Evolutionary conservation across 2,113 vertebrate genomes (phyloP).

Genomic region (Macquaria ambigua): DNA sequence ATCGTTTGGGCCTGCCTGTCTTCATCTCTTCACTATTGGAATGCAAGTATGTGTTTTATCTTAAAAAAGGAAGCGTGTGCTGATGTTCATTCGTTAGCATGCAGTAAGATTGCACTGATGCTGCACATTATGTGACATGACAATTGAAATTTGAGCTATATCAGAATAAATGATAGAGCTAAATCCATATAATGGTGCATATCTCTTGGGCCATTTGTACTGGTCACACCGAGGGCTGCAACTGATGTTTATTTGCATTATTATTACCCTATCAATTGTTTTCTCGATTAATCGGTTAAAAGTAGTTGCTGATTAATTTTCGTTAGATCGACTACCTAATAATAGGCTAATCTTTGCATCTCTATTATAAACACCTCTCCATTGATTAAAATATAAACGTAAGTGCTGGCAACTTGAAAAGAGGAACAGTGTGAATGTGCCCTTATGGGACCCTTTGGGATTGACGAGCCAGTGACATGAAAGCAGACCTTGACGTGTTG

Average conservation of each 20-base stretch:
- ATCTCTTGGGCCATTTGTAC: no score
- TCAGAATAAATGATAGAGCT: background rate
- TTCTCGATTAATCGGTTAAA: background rate
- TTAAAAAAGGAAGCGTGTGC: background rate
- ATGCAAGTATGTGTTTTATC: background rate
- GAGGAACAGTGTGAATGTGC: constrained; percentile 15
- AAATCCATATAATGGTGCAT: background rate
- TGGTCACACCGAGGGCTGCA: no score
- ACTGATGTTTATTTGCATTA: background rate
- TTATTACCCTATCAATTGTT: background rate
- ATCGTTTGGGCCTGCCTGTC: background rate
- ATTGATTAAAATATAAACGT: background rate
- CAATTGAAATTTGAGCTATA: background rate
- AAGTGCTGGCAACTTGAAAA: background rate
- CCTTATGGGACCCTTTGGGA: background rate
- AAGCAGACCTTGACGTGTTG: constrained; percentile 35
- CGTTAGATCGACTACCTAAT: no score
- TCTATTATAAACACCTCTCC: no score
- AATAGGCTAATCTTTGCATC: no score
- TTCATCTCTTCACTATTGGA: background rate
- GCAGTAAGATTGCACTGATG: background rate
- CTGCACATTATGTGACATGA: background rate
- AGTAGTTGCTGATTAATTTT: no score
- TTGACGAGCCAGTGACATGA: constrained; percentile 14
- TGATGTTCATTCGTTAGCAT: background rate